These are phyloP conservation scores for Eueremaeus valkanovi DNA, from an alignment of 2,888 invertebrate genomes.

Conservation along the genomic window DNA sequence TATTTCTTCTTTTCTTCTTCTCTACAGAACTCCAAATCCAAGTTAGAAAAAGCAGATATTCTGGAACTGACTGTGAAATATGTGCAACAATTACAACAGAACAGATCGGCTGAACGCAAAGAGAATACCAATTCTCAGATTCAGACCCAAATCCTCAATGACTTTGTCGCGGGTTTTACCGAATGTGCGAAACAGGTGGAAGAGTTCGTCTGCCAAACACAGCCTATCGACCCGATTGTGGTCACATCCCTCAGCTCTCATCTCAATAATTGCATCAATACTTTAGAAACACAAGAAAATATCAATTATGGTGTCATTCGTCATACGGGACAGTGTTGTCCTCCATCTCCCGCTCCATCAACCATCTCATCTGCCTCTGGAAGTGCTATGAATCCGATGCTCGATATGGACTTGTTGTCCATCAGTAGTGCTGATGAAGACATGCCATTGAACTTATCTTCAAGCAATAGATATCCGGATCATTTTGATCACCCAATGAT, in stretches of 20 bases:
- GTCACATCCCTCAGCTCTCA: neutral
- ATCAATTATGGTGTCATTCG: neutral
- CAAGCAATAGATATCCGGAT: neutral
- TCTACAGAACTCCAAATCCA: constrained; percentile 27
- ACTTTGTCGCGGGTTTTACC: constrained; percentile 79
- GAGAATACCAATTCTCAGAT: neutral
- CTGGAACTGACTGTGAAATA: constrained; percentile 45
- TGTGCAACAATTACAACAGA: constrained; percentile 31
- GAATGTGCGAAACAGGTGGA: constrained; percentile 81
- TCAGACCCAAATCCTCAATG: constrained; percentile 63
- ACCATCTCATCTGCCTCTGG: neutral
- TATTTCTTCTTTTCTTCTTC: neutral
- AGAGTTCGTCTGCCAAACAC: neutral
- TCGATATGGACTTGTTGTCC: neutral
- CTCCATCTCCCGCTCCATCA: constrained; percentile 7
- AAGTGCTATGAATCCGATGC: neutral
- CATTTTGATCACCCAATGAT: neutral
- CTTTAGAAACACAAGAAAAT: neutral
- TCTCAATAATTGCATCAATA: neutral
- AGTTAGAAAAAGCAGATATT: constrained; percentile 45
- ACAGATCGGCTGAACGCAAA: neutral
- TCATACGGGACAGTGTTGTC: constrained; percentile 4
- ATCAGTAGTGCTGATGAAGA: constrained; percentile 8
- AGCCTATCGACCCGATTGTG: neutral
- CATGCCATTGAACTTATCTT: neutral